Evolutionary conservation across 2,113 vertebrate genomes (phyloP).

Genomic region (Planiliza haematocheilus): DNA sequence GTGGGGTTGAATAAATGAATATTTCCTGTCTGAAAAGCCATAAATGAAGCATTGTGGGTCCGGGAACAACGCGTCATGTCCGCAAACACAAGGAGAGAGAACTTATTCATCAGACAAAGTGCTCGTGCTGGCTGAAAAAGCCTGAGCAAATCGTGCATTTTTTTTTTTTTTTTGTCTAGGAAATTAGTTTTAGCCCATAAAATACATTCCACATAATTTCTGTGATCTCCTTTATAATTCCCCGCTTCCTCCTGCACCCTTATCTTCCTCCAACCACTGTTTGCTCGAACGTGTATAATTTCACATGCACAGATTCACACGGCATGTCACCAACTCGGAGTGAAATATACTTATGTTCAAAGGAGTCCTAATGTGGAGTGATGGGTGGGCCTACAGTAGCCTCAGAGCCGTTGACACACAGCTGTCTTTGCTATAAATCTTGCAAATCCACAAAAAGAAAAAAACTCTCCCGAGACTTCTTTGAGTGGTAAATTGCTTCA

Average conservation of each 20-base stretch:
- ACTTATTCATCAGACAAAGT: conserved; percentile 35
- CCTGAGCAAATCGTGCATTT: conserved; percentile 41
- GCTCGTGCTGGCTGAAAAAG: conserved; percentile 35
- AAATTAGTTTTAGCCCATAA: conserved; percentile 76
- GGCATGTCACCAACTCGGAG: conserved; percentile 81
- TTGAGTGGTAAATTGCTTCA: conserved; percentile 74
- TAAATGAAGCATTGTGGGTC: conserved; percentile 9
- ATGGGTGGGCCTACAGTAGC: conserved; percentile 77
- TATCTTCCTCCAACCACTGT: conserved; percentile 76
- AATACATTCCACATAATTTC: conserved; percentile 67
- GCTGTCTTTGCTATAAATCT: conserved; percentile 85
- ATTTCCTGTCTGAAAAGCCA: conserved; percentile 28
- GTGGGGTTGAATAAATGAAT: conserved; percentile 34
- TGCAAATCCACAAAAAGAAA: conserved; percentile 77
- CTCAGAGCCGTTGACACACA: conserved; percentile 83
- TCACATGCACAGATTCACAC: conserved; percentile 80
- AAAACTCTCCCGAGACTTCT: conserved; percentile 61
- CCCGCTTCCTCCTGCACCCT: conserved; percentile 62
- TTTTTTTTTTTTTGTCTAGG: conserved; percentile 68
- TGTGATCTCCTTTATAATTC: conserved; percentile 75
- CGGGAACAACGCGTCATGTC: conserved; percentile 32
- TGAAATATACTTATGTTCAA: conserved; percentile 85
- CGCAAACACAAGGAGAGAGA: conserved; percentile 18
- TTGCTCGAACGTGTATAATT: conserved; percentile 82
- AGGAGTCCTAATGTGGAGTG: conserved; percentile 84